These are phyloP conservation scores for Pseudopipra pipra DNA, from an alignment of 2,113 vertebrate genomes.

Conservation along the genomic window DNA sequence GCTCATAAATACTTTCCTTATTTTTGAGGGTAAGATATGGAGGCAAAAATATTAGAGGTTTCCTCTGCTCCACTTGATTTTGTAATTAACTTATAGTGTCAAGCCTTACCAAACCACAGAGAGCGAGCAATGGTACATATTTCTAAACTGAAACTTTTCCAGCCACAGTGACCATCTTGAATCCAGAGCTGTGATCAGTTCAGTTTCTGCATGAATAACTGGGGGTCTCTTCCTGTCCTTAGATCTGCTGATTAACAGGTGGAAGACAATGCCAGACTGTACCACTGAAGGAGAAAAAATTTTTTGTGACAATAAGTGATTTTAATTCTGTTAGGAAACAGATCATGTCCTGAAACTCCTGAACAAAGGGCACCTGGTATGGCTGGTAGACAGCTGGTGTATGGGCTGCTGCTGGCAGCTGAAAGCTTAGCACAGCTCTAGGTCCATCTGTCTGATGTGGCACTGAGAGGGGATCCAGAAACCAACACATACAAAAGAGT, in stretches of 20 bases:
- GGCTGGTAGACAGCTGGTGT: slow-evolving; percentile 7
- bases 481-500: background rate
- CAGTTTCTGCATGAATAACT: background rate
- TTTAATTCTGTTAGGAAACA: background rate
- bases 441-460: slow-evolving; percentile 41
- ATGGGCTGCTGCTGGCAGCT: background rate
- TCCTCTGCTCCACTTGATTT: background rate
- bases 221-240: background rate
- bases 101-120: background rate
- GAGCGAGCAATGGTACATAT: background rate
- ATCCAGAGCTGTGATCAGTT: background rate
- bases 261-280: background rate
- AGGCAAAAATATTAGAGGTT: background rate
- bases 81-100: background rate
- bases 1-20: background rate
- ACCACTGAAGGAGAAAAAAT: background rate
- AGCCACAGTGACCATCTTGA: background rate
- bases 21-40: background rate
- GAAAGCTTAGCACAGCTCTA: background rate
- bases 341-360: background rate
- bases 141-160: background rate
- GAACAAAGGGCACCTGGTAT: slow-evolving; percentile 1
- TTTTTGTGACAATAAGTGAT: background rate
- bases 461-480: background rate
- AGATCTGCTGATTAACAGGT: background rate